These are phyloP conservation scores for Typhlichthys eigenmanni DNA, from an alignment of 2,797 vertebrate species.

Conservation along the genomic window DNA sequence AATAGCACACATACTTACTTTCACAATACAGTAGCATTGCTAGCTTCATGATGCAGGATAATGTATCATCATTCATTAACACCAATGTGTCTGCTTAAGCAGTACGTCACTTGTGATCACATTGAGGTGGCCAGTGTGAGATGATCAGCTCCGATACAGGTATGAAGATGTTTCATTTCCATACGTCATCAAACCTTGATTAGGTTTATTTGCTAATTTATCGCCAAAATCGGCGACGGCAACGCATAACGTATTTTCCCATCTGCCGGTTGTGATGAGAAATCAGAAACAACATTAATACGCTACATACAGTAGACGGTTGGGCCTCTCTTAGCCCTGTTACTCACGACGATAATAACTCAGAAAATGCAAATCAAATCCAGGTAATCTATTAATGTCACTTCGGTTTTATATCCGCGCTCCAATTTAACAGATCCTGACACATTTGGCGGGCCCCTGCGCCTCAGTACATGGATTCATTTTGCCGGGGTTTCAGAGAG, in stretches of 20 bases:
- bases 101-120: conserved; percentile 44
- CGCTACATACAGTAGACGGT: conserved; percentile 45
- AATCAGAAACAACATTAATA: conserved; percentile 80
- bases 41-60: conserved; percentile 1
- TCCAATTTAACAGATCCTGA: conserved; percentile 77
- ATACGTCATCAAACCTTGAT: conserved; percentile 63
- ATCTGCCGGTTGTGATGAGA: conserved; percentile 69
- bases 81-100: conserved; percentile 11
- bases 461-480: conserved; percentile 66
- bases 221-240: conserved; percentile 69
- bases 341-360: conserved; percentile 69
- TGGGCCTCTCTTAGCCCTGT: conserved; percentile 67
- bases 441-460: conserved; percentile 65
- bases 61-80: conserved; percentile 16
- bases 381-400: conserved; percentile 82
- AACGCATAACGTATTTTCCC: conserved; percentile 72
- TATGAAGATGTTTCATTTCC: conserved; percentile 62
- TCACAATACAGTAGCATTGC: too few relatives aligned
- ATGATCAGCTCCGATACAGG: conserved; percentile 43
- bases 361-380: conserved; percentile 79
- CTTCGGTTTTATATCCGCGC: conserved; percentile 76
- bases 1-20: too few relatives aligned
- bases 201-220: conserved; percentile 65
- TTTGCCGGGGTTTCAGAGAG: conserved; percentile 63
- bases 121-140: conserved; percentile 17